phyloP scores from a whole-genome alignment of 2,797 vertebrate species.

The Euphonia xanthogaster region DNA sequence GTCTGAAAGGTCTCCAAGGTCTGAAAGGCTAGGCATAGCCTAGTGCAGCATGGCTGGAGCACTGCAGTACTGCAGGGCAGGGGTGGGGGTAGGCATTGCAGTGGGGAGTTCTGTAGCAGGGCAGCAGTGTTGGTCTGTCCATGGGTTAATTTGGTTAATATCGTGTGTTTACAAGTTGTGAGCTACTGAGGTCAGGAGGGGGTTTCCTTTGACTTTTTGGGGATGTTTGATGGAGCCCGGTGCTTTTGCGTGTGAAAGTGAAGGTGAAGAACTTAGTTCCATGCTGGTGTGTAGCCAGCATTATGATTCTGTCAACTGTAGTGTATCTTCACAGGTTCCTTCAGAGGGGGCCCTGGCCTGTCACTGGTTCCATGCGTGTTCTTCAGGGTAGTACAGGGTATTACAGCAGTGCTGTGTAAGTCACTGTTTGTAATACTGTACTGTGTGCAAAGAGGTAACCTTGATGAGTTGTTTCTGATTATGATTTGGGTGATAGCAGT shows the following conservation, averaged over 20 bases:
- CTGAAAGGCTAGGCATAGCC: neutral
- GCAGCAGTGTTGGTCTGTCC: neutral
- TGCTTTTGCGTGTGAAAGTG: neutral
- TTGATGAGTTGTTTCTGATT: neutral
- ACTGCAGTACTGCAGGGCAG: rapidly evolving
- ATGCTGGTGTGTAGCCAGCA: neutral
- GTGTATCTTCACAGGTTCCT: neutral
- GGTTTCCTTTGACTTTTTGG: neutral
- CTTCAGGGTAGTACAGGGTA: neutral
- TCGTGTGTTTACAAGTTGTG: neutral
- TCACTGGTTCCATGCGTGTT: neutral
- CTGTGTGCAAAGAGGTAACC: neutral
- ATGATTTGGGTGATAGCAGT: neutral
- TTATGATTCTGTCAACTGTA: rapidly evolving
- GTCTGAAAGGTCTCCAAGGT: neutral
- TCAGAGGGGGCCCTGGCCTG: neutral
- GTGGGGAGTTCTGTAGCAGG: neutral
- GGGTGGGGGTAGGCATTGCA: rapidly evolving
- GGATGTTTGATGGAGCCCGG: neutral
- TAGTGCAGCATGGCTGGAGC: neutral
- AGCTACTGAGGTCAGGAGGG: neutral
- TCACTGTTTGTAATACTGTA: neutral
- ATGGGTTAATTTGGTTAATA: neutral
- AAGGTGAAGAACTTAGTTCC: neutral
- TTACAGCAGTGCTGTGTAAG: neutral